Conservation (phyloP, 2,113 vertebrate genomes). For the Osmerus eperlanus region DNA sequence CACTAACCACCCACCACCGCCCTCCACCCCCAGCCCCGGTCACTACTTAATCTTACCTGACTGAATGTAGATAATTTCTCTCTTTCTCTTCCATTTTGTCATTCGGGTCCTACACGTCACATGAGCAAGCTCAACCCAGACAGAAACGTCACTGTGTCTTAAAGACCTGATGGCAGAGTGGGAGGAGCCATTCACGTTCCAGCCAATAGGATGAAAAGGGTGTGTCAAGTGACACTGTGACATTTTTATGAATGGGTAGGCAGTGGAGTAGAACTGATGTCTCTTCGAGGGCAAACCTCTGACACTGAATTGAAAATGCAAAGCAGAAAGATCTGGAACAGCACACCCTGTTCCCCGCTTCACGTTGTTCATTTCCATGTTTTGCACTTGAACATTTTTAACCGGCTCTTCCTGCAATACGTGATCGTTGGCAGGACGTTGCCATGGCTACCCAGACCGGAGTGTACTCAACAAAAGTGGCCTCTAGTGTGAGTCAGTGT, state of each 20-base stretch:
- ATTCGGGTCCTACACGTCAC: no score
- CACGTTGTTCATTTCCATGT: no score
- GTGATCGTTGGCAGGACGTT: slow-evolving; percentile 46
- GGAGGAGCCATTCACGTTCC: background rate
- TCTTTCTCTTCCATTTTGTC: background rate
- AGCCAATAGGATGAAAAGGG: background rate
- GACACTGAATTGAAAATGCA: no score
- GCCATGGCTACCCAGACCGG: slow-evolving; percentile 50
- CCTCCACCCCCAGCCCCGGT: no score
- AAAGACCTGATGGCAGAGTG: background rate
- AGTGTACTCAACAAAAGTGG: slow-evolving; percentile 61
- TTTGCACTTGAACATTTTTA: background rate
- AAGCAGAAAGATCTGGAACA: background rate
- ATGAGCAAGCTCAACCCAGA: background rate
- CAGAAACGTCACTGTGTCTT: background rate
- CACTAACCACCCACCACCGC: no score
- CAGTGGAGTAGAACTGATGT: slow-evolving; percentile 18
- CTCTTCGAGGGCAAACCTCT: no score
- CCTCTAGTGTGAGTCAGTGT: slow-evolving; percentile 24
- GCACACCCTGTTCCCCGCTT: no score
- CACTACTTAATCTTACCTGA: background rate
- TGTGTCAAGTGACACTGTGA: slow-evolving; percentile 9
- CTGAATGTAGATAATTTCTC: background rate
- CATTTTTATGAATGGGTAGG: slow-evolving; percentile 30
- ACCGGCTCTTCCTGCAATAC: background rate